phyloP scores from a whole-genome alignment of 2,888 invertebrate species.

The Chironomus tentans region DNA sequence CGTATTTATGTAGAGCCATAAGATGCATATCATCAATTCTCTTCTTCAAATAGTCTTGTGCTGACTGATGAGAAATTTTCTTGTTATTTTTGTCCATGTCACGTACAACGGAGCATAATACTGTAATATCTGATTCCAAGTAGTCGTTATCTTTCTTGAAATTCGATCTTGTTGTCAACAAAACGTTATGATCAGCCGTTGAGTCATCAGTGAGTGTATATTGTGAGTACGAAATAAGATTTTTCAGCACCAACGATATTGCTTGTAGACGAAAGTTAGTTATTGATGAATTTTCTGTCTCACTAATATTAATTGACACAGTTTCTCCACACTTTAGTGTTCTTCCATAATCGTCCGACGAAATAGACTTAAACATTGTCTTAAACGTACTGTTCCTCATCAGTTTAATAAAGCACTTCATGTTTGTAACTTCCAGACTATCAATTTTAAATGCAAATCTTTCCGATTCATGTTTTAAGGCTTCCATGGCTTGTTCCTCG shows the following conservation, averaged over 20 bases:
- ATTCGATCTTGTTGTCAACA: neutral
- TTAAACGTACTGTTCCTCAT: neutral
- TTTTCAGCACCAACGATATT: neutral
- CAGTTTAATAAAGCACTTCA: neutral
- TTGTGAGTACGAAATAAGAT: neutral
- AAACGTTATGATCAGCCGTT: constrained; percentile 4
- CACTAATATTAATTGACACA: neutral
- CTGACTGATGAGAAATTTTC: constrained; percentile 45
- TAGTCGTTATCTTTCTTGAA: neutral
- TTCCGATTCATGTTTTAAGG: neutral
- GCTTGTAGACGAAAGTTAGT: neutral
- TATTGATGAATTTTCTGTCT: neutral
- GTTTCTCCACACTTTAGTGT: neutral
- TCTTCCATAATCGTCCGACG: neutral
- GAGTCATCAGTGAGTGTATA: neutral
- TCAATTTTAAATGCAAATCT: neutral
- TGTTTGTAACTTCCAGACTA: neutral
- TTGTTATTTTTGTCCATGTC: constrained; percentile 28
- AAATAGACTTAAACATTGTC: neutral
- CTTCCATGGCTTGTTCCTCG: neutral
- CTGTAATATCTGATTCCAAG: neutral
- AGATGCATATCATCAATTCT: constrained; percentile 54
- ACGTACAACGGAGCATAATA: neutral
- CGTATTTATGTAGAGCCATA: constrained; percentile 60
- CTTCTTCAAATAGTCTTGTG: constrained; percentile 48